Evolutionary conservation across 2,888 invertebrate genomes (phyloP).

Genomic region (Drosophila subquinaria): DNA sequence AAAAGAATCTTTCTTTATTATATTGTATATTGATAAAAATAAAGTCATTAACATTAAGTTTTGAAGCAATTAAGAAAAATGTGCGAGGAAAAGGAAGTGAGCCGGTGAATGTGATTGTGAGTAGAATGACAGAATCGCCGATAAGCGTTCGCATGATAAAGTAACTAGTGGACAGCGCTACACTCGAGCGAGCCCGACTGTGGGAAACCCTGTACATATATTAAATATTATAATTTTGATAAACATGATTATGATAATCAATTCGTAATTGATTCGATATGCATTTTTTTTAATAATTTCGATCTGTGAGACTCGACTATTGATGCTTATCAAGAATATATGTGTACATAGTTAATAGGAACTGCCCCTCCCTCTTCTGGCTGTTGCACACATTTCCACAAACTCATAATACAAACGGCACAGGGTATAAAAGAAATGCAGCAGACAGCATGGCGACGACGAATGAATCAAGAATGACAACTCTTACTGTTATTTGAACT

Average conservation of each 20-base stretch:
- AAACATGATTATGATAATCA: too few relatives aligned
- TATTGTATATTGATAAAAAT: not conserved
- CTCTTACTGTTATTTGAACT: slow-evolving; percentile 30
- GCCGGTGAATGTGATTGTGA: slow-evolving; percentile 3
- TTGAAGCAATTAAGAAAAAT: not conserved
- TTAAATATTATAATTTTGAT: not conserved
- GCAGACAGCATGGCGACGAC: slow-evolving; percentile 37
- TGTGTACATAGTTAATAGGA: too few relatives aligned
- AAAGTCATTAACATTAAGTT: not conserved
- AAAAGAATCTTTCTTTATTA: not conserved
- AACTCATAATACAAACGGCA: not conserved
- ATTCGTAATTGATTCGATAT: too few relatives aligned
- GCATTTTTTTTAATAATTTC: too few relatives aligned
- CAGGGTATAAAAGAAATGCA: not conserved
- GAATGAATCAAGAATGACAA: slow-evolving; percentile 2
- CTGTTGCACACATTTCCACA: slow-evolving; percentile 5
- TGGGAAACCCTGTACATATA: not conserved
- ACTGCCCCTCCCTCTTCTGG: too few relatives aligned
- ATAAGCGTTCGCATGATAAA: slow-evolving; percentile 22
- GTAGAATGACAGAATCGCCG: slow-evolving; percentile 22
- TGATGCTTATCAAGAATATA: too few relatives aligned
- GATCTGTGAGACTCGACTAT: too few relatives aligned
- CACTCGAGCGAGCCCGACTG: not conserved
- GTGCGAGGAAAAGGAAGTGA: slow-evolving; percentile 15
- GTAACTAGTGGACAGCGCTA: not conserved